Percentiles rank a stretch among this genome's conserved stretches.
Conservation (phyloP, 1,140 invertebrate genomes). For the Charaxes varanes region DNA sequence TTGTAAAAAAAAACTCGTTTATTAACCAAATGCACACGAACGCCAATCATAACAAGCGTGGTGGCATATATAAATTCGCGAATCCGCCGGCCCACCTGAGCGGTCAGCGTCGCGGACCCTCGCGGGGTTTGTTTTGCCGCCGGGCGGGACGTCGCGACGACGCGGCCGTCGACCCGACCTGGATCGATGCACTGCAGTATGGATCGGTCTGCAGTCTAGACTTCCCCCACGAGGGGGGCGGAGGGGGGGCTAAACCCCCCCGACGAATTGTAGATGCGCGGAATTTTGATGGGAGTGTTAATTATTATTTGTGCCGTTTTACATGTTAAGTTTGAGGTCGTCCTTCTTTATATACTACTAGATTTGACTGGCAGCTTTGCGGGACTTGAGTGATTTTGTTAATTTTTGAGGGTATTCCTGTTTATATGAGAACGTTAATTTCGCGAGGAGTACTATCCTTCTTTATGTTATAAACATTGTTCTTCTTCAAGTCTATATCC, state of each 20-base stretch:
- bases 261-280: constrained; percentile 37
- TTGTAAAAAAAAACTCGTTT: no score
- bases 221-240: constrained; percentile 25
- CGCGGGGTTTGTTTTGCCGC: constrained; percentile 50
- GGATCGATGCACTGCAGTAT: constrained; percentile 60
- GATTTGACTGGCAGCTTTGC: no score
- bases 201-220: constrained; percentile 57
- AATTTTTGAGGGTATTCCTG: no score
- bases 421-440: no score
- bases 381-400: no score
- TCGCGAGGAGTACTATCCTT: no score
- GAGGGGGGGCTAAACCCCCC: constrained; percentile 4
- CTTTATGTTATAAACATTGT: no score
- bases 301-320: constrained; percentile 30
- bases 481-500: no score
- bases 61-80: constrained; percentile 5
- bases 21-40: no score
- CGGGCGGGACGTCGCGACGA: constrained; percentile 42
- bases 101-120: constrained; percentile 30
- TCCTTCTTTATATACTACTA: no score
- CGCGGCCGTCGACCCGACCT: constrained; percentile 43
- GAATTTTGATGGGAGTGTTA: constrained; percentile 37
- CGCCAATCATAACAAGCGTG: no score
- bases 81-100: constrained; percentile 36
- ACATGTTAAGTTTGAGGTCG: no score